Evolutionary conservation across 1,140 invertebrate species (phyloP).

Genomic region (Coboldia fuscipes): DNA sequence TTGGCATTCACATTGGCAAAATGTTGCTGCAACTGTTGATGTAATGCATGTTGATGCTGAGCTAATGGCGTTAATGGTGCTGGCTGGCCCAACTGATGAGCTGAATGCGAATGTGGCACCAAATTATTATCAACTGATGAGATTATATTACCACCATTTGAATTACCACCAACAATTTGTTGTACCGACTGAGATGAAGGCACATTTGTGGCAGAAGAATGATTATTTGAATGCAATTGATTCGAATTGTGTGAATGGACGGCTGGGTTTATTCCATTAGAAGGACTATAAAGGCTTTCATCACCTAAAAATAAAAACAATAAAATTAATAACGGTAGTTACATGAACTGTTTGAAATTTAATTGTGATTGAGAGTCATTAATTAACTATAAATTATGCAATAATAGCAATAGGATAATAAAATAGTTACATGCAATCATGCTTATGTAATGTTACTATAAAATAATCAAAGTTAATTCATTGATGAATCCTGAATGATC

Average conservation of each 20-base stretch:
- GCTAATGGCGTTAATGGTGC: conserved; percentile 16
- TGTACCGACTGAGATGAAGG: conserved; percentile 20
- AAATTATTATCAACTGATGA: conserved; percentile 5
- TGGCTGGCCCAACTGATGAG: conserved; percentile 14
- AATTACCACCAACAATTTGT: conserved; percentile 10
- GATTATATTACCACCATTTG: neutral
- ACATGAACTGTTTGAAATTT: too few species aligned
- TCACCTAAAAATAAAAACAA: too few species aligned
- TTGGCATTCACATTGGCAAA: conserved; percentile 22
- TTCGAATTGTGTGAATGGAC: conserved; percentile 19
- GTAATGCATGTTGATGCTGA: conserved; percentile 20
- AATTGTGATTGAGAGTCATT: too few species aligned
- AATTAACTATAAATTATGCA: too few species aligned
- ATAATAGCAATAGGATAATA: too few species aligned
- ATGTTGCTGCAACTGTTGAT: conserved; percentile 20
- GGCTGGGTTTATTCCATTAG: conserved; percentile 12
- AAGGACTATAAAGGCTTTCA: too few species aligned
- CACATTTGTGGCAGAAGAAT: conserved; percentile 7
- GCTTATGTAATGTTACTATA: too few species aligned
- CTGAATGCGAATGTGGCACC: conserved; percentile 19
- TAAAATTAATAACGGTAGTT: too few species aligned
- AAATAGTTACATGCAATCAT: too few species aligned
- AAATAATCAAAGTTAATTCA: too few species aligned
- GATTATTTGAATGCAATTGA: conserved; percentile 3
- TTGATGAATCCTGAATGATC: too few species aligned